Evolutionary conservation across 2,113 vertebrate species (phyloP).

Genomic region (Leptobrachium leishanense): DNA sequence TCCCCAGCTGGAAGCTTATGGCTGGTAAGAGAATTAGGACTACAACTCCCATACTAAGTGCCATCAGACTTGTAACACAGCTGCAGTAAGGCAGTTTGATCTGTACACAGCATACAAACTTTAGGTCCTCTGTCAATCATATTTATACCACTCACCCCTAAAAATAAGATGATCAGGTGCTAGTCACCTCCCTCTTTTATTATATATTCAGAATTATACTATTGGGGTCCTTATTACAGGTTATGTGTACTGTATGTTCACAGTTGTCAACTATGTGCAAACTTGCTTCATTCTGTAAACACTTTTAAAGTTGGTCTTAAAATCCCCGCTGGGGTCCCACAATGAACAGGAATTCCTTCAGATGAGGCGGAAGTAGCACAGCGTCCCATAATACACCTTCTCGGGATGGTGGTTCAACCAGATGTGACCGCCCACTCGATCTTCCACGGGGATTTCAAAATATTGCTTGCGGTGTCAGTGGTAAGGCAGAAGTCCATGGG

Average conservation of each 20-base stretch:
- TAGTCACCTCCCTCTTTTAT: no score
- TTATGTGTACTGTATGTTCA: background rate
- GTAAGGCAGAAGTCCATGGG: slow-evolving; percentile 64
- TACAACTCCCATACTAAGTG: no score
- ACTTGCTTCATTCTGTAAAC: slow-evolving; percentile 66
- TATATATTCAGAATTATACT: background rate
- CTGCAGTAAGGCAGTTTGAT: no score
- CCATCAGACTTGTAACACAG: no score
- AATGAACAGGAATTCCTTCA: slow-evolving; percentile 20
- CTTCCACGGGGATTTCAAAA: slow-evolving; percentile 48
- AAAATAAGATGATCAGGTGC: no score
- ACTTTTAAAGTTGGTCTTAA: slow-evolving; percentile 58
- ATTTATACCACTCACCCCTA: no score
- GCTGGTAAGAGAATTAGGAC: no score
- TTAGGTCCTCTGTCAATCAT: no score
- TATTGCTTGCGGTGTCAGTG: slow-evolving; percentile 65
- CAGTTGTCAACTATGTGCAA: slow-evolving; percentile 67
- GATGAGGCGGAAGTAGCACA: background rate
- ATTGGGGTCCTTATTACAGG: slow-evolving; percentile 4
- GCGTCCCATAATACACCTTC: slow-evolving; percentile 9
- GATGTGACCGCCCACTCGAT: background rate
- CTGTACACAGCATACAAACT: no score
- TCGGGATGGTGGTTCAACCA: background rate
- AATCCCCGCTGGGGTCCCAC: slow-evolving; percentile 47
- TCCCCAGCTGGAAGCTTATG: no score